Base-by-base conservation (phyloP, 1,140 invertebrate genomes). In the Listronotus bonariensis region DNA sequence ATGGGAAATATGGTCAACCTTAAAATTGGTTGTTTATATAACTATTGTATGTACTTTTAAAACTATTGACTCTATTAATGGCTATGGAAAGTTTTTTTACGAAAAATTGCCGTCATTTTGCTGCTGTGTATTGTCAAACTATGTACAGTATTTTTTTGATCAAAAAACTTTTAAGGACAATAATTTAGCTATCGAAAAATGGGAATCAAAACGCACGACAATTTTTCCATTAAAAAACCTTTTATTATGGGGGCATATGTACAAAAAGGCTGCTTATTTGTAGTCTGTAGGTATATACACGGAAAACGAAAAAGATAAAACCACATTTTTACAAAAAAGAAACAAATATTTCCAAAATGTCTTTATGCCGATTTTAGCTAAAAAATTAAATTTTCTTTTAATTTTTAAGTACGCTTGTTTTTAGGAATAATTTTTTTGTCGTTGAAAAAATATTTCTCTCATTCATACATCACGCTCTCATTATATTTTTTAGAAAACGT, bases 51-150 rank as follows among this genome's bases (percentile, higher is more conserved):
- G 42, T 66, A 65, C 68, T 68, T 72, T 73, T 69, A 51, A 26
- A 69, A 74, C 72, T 74, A 74, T 74, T 74, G 72, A 63, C 68
- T n/a, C n/a, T 72, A 72, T 72, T 69, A 63, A 40, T 74, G 72
- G 69, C 72, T 74, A 74, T 74, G 67, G 67, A 68, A 32, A 26
- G 51, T 32, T 60, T 41, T 51, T 64, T 45, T 55, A 53, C 42
- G 51, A 36, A 53, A 68, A 67, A 62, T 60, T 52, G 41, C 64
- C 53, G 52, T 68, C 65, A 40, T 67, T 40, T 62, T 62, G 2
- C 11, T 53, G 11, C n/a, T 42, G 36, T 38, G 45, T 17, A 45
- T 45, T 51, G 14, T 18, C 43, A 17, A 11, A 51, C 18, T 61
- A 61, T 61, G 15, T 52, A 52, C 58, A 51, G 46, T 38, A 42